Base-by-base conservation (phyloP, 37 sponge, comb jelly and placozoan genomes). In the Chondrilla cf. caribensis region DNA sequence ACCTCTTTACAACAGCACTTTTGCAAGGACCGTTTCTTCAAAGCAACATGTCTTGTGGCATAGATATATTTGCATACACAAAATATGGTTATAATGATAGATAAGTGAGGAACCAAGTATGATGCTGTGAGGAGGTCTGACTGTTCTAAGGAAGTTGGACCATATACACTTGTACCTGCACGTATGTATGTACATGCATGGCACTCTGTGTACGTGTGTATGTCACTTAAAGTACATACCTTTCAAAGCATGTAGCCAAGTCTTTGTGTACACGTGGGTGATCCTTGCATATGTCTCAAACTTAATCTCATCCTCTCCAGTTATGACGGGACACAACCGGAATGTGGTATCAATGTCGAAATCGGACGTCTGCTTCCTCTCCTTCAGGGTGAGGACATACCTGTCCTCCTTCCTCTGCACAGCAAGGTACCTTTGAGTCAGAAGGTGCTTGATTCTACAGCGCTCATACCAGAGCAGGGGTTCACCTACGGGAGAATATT, bases 401-500 rank as follows among this genome's bases (percentile, higher is more conserved):
- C 40, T 21, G 7, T 54, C 77, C 2, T 36, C 79, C 35, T 29
- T 40, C 37, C 62, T 72, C 17, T 77, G 81, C 14, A 93, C 84
- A 38, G 83, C 65, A 15, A 93, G 89, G 70, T 94, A 94, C 54
- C 38, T n/a, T 31, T 88, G 85, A 4, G 95, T 94, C 19, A 84
- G 78, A 47, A 94, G 59, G 65, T 94, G 95, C 35, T 80, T 90
- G 24, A 94, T 80, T 2, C 95, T 67, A 80, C 89, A 88, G 3
- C 89, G 72, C 71, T 91, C 91, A 14, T 79, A 89, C 92, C 92
- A 94, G 33, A 22, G 47, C 5, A 91, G 40, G 6, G 75, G 79
- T 18, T 89, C 85, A 67, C 93, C 93, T 81, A 38, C 29, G 7
- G 29, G 6, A 15, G 51, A 11, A n/a, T n/a, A n/a, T n/a, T n/a